Percentiles rank a stretch among this genome's conserved stretches.
phyloP scores from a whole-genome alignment of 1,140 invertebrate genomes.

The Drosophila takahashii region DNA sequence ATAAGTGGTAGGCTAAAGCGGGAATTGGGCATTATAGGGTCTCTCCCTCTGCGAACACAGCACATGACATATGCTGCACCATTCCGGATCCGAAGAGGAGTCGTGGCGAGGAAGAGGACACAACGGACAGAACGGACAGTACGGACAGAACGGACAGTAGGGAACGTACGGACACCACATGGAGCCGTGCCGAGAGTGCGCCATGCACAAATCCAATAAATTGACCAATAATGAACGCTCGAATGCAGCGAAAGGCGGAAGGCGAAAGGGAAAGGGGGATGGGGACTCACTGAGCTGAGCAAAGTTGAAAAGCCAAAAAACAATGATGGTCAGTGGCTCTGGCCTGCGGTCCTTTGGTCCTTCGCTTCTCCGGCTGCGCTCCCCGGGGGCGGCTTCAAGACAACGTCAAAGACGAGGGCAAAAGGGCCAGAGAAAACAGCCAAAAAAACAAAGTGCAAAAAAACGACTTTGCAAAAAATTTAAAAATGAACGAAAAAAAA shows the following conservation, averaged over 20 bases:
- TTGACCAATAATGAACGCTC: constrained; percentile 84
- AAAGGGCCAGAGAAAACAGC: constrained; percentile 16
- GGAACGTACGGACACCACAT: constrained; percentile 7
- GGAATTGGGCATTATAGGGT: neutral
- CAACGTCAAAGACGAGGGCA: constrained; percentile 57
- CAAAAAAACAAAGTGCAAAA: constrained; percentile 9
- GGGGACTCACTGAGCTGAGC: neutral
- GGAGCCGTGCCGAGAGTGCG: constrained; percentile 24
- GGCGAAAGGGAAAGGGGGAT: no score
- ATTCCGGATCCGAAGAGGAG: neutral
- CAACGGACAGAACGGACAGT: neutral
- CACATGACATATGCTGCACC: constrained; percentile 73
- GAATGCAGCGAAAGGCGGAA: constrained; percentile 48
- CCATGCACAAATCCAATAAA: constrained; percentile 83
- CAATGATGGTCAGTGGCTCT: constrained; percentile 70
- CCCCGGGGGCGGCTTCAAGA: constrained; percentile 48
- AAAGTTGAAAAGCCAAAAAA: constrained; percentile 81
- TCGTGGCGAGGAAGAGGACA: neutral
- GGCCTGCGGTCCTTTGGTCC: constrained; percentile 26
- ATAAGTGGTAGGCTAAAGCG: constrained; percentile 52
- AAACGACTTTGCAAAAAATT: constrained; percentile 11
- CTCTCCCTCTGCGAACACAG: constrained; percentile 24
- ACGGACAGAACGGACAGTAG: neutral
- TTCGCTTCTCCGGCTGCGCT: constrained; percentile 9
- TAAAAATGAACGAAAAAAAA: constrained; percentile 27